Conservation (phyloP, 2,797 vertebrate species). For the Manis javanica region DNA sequence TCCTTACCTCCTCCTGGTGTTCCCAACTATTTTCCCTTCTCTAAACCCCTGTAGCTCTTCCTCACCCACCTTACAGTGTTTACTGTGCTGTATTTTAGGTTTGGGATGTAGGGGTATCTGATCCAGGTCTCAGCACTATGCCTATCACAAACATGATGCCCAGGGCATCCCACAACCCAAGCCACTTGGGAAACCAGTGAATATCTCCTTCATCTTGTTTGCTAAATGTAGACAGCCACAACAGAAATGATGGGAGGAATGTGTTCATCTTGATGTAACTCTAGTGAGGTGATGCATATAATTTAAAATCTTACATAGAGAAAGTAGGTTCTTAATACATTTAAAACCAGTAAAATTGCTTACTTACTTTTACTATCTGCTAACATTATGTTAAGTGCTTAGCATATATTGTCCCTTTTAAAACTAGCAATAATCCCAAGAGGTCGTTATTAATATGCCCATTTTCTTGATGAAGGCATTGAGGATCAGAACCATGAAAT, state of each 20-base stretch:
- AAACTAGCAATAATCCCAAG: background rate
- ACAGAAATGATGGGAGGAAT: background rate
- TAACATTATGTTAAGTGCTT: background rate
- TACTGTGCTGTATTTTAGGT: background rate
- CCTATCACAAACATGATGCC: background rate
- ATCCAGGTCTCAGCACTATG: background rate
- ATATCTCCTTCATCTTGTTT: background rate
- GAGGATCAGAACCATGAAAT: background rate
- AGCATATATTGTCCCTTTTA: background rate
- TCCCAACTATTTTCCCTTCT: background rate
- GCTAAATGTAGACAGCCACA: background rate
- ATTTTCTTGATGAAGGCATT: background rate
- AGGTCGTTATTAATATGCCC: background rate
- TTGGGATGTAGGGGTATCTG: background rate
- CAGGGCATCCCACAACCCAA: rapidly evolving
- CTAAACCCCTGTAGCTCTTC: background rate
- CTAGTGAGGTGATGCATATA: background rate
- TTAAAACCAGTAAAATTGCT: background rate
- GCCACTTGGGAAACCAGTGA: background rate
- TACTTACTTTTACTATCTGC: background rate
- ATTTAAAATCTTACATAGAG: background rate
- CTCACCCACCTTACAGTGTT: rapidly evolving
- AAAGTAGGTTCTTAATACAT: background rate
- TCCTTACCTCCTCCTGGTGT: rapidly evolving
- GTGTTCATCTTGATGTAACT: background rate